Evolutionary conservation across 2,888 invertebrate genomes (phyloP).

Genomic region (Mimas tiliae): DNA sequence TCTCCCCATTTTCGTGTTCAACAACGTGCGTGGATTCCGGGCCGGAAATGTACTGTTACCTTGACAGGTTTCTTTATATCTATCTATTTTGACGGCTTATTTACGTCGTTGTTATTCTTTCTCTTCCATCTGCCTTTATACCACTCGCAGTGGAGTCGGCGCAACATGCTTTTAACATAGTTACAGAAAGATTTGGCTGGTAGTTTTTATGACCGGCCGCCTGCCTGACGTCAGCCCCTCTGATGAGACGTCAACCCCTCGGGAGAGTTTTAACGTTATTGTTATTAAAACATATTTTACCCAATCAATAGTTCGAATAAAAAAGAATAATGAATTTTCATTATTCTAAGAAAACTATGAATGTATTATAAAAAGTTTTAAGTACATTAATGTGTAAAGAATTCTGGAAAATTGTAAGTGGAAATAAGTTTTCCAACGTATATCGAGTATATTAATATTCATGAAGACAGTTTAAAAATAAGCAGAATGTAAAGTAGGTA

Average conservation of each 20-base stretch:
- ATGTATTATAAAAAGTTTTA: background rate
- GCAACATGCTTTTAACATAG: no score
- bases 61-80: constrained; percentile 6
- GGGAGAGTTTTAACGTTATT: no score
- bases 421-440: background rate
- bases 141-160: no score
- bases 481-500: constrained; percentile 65
- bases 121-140: no score
- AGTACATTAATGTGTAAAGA: background rate
- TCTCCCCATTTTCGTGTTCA: constrained; percentile 40
- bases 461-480: constrained; percentile 58
- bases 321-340: no score
- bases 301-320: no score
- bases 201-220: no score
- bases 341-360: background rate
- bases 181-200: no score
- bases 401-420: background rate
- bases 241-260: no score
- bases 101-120: no score
- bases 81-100: background rate
- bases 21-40: constrained; percentile 29
- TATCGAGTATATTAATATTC: constrained; percentile 48
- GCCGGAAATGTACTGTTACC: background rate
- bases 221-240: no score
- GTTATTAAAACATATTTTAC: no score